A percentile compares a stretch with the other conserved stretches of the same genome.
Evolutionary conservation across 2,113 vertebrate species (phyloP).

Genomic region (Aleadryas rufinucha): DNA sequence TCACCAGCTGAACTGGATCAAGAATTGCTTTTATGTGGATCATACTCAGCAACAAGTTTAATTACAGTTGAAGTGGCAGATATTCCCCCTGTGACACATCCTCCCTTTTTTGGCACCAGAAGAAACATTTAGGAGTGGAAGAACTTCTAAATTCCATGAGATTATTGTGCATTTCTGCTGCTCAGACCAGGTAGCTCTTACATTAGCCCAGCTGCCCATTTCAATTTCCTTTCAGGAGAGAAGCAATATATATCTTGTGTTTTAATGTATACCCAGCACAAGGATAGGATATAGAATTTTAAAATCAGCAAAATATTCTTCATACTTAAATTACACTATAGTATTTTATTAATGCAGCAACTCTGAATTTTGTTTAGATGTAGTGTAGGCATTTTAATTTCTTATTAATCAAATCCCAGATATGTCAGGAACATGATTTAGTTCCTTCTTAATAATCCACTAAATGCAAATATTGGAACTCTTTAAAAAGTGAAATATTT

Average conservation of each 20-base stretch:
- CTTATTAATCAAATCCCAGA: not conserved
- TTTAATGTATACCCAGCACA: not conserved
- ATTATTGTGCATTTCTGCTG: not conserved
- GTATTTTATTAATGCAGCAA: not conserved
- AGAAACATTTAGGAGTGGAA: not conserved
- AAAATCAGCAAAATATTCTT: not conserved
- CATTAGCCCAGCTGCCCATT: not conserved
- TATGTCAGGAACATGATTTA: not conserved
- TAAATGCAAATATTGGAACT: constrained; percentile 1
- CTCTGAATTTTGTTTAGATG: constrained; percentile 22
- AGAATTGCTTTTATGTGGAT: constrained; percentile 21
- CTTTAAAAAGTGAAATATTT: not conserved
- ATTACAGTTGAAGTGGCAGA: constrained; percentile 49
- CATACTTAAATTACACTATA: not conserved
- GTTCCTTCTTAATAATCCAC: constrained; percentile 12
- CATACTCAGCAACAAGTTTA: constrained; percentile 47
- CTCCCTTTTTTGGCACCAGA: not conserved
- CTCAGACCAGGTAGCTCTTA: not conserved
- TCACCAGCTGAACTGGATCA: constrained; percentile 32
- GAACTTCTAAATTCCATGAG: not conserved
- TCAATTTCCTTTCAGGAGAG: not conserved
- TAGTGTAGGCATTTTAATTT: not conserved
- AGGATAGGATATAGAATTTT: not conserved
- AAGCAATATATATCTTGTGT: not conserved
- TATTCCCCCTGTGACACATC: constrained; percentile 9